Base-by-base conservation (phyloP, 2,888 invertebrate species). In the Macrophya alboannulata region DNA sequence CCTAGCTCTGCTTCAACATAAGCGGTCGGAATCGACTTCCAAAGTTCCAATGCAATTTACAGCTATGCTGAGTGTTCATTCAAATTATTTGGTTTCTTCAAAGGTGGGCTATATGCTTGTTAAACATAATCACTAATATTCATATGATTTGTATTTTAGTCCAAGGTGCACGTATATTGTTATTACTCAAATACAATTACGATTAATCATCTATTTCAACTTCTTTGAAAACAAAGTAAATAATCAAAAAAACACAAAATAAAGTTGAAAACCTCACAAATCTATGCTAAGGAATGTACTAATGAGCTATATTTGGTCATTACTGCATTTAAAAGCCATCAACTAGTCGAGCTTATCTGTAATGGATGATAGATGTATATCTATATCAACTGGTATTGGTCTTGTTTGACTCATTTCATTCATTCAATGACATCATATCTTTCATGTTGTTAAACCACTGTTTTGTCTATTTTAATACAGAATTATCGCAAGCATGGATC, bases 41-140 rank as follows among this genome's bases (percentile, higher is more conserved):
- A 81, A 81, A 62, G 81, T 59, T 31, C 2, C 40, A 81, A 81
- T 81, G 81, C 25, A 12, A 43, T 81, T 81, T 43, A 15, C 62
- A 62, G 62, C 81, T 81, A 25, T 81, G 81, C 40, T 62, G 81
- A 62, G 43, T 81, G 15, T 62, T 81, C 5, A 81, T 40, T 40
- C 31, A 40, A 62, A 59, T 81, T n/a, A 81, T 81, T 81, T 43
- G 21, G 21, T n/a, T 81, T 81, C 6, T 21, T 81, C 43, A 21
- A 81, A 25, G 81, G 81, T 81, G 21, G 21, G 81, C 9, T 31
- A 62, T 12, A 62, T n/a, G 43, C 17, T 51, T 25, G 1, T 17
- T 12, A n/a, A n/a, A n/a, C n/a, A 77, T 51, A 15, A 72, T 8
- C 62, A 9, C 62, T 62, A 21, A 62, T 12, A 25, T 25, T 62